phyloP scores from a whole-genome alignment of 2,888 invertebrate species.

The Watsonalla cultraria region DNA sequence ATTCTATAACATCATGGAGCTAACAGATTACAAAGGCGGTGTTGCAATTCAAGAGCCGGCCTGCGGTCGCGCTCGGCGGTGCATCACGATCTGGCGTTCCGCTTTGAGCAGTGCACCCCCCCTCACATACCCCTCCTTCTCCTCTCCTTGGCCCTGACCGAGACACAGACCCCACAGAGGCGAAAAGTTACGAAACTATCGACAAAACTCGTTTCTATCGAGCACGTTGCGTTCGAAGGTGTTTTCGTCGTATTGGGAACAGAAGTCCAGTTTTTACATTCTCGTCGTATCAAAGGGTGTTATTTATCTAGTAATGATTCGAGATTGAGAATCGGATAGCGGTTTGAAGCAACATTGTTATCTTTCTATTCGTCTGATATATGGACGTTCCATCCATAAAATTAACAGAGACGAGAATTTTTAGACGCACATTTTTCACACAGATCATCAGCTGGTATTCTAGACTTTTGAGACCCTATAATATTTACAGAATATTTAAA shows the following conservation, averaged over 20 bases:
- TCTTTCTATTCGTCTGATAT: background rate
- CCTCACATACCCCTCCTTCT: constrained; percentile 32
- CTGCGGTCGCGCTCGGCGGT: constrained; percentile 76
- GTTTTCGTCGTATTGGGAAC: constrained; percentile 32
- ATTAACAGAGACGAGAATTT: too few relatives aligned
- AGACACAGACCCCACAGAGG: constrained; percentile 65
- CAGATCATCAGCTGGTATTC: too few relatives aligned
- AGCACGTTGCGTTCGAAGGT: constrained; percentile 23
- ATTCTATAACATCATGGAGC: constrained; percentile 17
- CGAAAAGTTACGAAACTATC: constrained; percentile 69
- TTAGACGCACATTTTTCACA: too few relatives aligned
- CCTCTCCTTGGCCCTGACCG: constrained; percentile 67
- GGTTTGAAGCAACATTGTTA: background rate
- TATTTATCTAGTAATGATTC: background rate
- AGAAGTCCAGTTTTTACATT: constrained; percentile 9
- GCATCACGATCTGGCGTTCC: constrained; percentile 78
- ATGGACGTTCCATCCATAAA: too few relatives aligned
- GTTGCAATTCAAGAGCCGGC: constrained; percentile 70
- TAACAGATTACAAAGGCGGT: constrained; percentile 54
- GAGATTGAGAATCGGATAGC: background rate
- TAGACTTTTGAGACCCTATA: too few relatives aligned
- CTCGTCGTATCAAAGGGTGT: background rate
- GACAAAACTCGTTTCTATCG: constrained; percentile 50
- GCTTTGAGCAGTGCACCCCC: constrained; percentile 59
- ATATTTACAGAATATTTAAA: too few relatives aligned